phyloP scores from a whole-genome alignment of 2,888 invertebrate species.

The Barypeithes pellucidus region DNA sequence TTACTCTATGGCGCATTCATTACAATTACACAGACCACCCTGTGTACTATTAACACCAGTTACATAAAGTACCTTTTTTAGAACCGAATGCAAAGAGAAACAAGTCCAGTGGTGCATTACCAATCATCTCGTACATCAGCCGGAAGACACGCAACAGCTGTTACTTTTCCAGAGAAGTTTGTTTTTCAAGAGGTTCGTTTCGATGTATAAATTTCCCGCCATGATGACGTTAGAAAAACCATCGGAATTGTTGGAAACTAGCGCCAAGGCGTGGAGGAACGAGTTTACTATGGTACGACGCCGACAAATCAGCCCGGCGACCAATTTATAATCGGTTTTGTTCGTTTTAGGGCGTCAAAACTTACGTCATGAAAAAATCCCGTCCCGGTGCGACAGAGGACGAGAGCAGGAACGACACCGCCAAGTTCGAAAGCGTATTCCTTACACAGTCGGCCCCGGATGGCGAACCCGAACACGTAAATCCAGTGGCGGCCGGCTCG shows the following conservation, averaged over 20 bases:
- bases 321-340: no score
- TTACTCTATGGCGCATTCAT: no score
- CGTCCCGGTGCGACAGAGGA: neutral
- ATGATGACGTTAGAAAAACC: conserved; percentile 53
- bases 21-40: no score
- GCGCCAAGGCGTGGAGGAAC: neutral
- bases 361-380: conserved; percentile 1
- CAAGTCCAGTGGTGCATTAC: conserved; percentile 44
- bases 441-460: conserved; percentile 4
- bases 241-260: conserved; percentile 12
- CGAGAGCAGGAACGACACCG: no score
- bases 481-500: no score
- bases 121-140: conserved; percentile 27
- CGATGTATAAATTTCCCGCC: conserved; percentile 54
- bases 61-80: neutral
- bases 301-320: no score
- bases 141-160: neutral
- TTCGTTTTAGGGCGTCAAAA: neutral
- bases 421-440: conserved; percentile 3
- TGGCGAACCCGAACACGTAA: no score
- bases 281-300: neutral
- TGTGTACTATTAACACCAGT: neutral
- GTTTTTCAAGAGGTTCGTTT: conserved; percentile 50
- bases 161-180: conserved; percentile 33
- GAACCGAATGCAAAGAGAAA: conserved; percentile 26